These are phyloP conservation scores for Microtus montanus DNA, from an alignment of 2,113 vertebrate species.

Conservation along the genomic window DNA sequence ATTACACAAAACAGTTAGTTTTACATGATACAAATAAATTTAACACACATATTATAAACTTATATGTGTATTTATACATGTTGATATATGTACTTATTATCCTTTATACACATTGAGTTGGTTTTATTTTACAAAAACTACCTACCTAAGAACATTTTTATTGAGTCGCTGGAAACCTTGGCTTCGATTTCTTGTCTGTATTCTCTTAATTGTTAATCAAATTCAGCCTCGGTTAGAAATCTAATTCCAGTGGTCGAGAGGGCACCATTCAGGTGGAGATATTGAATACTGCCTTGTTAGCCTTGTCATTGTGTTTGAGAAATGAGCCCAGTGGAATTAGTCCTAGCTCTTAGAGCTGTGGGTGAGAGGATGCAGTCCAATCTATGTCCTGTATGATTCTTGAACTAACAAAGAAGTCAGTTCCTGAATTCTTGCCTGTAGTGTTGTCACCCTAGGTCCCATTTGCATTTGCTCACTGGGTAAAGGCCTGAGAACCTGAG, in stretches of 20 bases:
- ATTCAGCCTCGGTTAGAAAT: not conserved
- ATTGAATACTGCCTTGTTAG: not conserved
- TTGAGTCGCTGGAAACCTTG: not conserved
- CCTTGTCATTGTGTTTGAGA: not conserved
- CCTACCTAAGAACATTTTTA: not conserved
- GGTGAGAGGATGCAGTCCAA: too few relatives aligned
- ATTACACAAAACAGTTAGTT: not conserved
- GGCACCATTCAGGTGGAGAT: not conserved
- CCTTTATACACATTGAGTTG: not conserved
- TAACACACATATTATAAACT: not conserved
- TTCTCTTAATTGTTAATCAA: not conserved
- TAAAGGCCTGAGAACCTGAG: not conserved
- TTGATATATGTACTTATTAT: not conserved
- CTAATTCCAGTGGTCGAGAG: not conserved
- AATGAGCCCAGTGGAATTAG: not conserved
- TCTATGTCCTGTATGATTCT: not conserved
- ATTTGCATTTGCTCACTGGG: not conserved
- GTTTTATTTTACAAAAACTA: conserved; percentile 17
- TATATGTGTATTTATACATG: not conserved
- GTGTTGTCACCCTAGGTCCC: not conserved
- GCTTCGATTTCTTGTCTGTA: not conserved
- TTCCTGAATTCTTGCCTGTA: not conserved
- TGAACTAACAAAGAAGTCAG: not conserved
- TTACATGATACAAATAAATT: not conserved
- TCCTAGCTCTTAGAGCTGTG: not conserved